Base-by-base conservation (phyloP, 2,888 invertebrate species). In the Myathropa florea region DNA sequence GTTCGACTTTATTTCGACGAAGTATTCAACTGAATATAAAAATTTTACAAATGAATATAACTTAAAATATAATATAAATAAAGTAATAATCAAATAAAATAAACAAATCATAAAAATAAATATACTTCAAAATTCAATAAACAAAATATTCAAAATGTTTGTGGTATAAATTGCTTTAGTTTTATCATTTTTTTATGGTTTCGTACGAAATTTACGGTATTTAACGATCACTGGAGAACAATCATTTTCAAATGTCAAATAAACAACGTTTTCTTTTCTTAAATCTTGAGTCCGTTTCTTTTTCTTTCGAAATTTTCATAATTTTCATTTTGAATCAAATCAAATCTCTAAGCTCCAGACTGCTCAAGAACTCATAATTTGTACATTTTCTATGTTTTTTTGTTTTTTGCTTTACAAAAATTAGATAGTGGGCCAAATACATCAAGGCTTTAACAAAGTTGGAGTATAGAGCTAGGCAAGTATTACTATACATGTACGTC, bases 291-390 rank as follows among this genome's bases (percentile, higher is more conserved):
- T 14, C 14, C n/a, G 14, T 28, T 73, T 55, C 18, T 7, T n/a
- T 14, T 39, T 28, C n/a, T 77, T 68, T 59, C n/a, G 23, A 28
- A 24, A 12, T n/a, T n/a, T n/a, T 36, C 21, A 36, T 70, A 60
- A 24, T 68, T 70, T 73, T 65, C 7, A 60, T 80, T 55, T 75
- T 78, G 30, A 63, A 79, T 83, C 88, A 89, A 89, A 89, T 89
- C 89, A 89, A 89, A 89, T 88, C 75, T 89, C 89, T 89, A 89
- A 89, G 85, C 89, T 89, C 89, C 89, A 89, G 89, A 89, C 85
- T 81, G 65, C 33, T 53, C 63, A 33, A 0, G 4, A 28, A 64
- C 30, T 36, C 23, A 39, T 75, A 75, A 12, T 23, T 21, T 23
- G 39, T 46, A 63, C 33, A 30, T 46, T 76, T 18, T n/a, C 4